Conservation (phyloP, 2,113 vertebrate genomes). For the Paralichthys olivaceus region DNA sequence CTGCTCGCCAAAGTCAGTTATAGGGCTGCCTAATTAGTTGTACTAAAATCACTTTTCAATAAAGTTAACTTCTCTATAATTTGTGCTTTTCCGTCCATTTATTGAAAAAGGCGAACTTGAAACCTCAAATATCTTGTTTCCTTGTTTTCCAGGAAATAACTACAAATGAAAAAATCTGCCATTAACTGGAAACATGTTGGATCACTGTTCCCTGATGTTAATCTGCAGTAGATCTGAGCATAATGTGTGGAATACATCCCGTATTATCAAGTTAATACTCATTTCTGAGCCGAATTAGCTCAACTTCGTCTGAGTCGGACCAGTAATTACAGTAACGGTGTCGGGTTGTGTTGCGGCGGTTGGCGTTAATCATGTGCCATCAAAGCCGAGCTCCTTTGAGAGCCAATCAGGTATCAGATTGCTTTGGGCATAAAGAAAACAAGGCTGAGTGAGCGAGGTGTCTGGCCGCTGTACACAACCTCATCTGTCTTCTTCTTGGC, state of each 20-base stretch:
- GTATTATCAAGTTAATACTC: conserved; percentile 60
- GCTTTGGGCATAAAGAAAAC: conserved; percentile 82
- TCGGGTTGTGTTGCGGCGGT: conserved; percentile 57
- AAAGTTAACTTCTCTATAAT: too few species aligned
- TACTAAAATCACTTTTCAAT: too few species aligned
- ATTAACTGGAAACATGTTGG: not conserved
- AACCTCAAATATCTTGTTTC: not conserved
- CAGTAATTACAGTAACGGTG: conserved; percentile 71
- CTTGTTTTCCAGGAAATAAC: too few species aligned
- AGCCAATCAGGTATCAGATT: conserved; percentile 78
- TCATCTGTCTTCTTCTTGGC: conserved; percentile 84
- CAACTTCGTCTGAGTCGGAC: conserved; percentile 56
- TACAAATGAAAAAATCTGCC: not conserved
- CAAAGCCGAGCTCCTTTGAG: conserved; percentile 59
- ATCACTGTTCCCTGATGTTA: not conserved
- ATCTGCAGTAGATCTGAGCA: conserved; percentile 5
- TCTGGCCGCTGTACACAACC: conserved; percentile 72
- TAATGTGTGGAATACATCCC: conserved; percentile 41
- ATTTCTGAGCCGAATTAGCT: conserved; percentile 66
- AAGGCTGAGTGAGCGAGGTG: conserved; percentile 74
- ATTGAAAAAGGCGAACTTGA: not conserved
- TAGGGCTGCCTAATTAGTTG: too few species aligned
- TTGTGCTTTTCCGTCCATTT: too few species aligned
- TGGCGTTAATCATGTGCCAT: conserved; percentile 69
- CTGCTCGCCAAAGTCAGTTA: too few species aligned